phyloP scores from a whole-genome alignment of 1,140 invertebrate species.

The Anthonomus grandis region DNA sequence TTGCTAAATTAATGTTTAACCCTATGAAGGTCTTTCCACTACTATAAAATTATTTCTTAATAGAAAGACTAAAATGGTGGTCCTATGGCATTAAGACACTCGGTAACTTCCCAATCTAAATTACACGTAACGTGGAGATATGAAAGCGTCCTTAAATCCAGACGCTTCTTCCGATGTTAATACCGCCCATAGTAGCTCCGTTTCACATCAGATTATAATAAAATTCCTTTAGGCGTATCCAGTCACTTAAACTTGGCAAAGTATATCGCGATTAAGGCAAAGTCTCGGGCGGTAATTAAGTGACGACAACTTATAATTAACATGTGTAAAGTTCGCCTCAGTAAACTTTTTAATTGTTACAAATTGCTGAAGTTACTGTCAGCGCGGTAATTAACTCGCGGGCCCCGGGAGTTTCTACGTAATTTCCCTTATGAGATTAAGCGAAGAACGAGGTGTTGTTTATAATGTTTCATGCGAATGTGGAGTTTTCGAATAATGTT shows the following conservation, averaged over 20 bases:
- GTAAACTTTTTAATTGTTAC: constrained; percentile 49
- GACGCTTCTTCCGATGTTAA: no score
- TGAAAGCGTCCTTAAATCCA: no score
- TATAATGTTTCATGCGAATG: constrained; percentile 11
- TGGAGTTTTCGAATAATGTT: no score
- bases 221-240: constrained; percentile 23
- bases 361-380: constrained; percentile 47
- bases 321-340: constrained; percentile 47
- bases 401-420: constrained; percentile 24
- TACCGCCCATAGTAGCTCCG: no score
- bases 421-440: constrained; percentile 33
- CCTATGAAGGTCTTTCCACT: no score
- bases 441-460: constrained; percentile 19
- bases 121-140: no score
- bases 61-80: no score
- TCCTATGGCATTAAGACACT: no score
- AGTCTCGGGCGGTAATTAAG: constrained; percentile 42
- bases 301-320: constrained; percentile 46
- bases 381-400: constrained; percentile 43
- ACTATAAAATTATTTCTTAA: no score
- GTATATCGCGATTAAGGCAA: constrained; percentile 34
- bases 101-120: no score
- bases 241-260: constrained; percentile 34
- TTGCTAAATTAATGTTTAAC: no score
- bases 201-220: constrained; percentile 27